Evolutionary conservation across 2,113 vertebrate species (phyloP).

Genomic region (Petrocephalus microphthalmus): DNA sequence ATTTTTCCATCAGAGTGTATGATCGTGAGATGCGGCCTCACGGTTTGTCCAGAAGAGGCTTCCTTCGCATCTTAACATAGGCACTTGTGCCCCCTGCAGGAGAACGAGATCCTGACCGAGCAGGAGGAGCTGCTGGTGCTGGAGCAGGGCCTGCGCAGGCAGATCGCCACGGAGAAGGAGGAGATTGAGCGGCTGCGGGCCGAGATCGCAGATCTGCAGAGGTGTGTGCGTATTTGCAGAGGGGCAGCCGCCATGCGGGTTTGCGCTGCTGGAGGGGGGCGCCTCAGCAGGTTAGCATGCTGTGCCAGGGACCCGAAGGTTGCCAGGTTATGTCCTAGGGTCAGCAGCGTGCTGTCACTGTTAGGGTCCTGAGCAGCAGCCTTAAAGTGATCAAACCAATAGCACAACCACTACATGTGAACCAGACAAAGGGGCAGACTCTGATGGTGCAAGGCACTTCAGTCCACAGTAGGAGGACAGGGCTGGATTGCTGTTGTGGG

Average conservation of each 20-base stretch:
- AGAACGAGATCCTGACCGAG: constrained; percentile 94
- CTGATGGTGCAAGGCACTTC: not conserved
- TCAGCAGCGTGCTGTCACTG: not conserved
- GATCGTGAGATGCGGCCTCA: not conserved
- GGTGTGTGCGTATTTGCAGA: constrained; percentile 55
- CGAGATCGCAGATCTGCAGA: constrained; percentile 95
- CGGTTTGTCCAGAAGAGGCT: not conserved
- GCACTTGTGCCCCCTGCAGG: constrained; percentile 55
- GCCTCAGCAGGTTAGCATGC: not conserved
- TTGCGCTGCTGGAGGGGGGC: not conserved
- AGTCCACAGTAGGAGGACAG: not conserved
- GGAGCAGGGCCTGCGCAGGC: constrained; percentile 88
- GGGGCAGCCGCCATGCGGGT: not conserved
- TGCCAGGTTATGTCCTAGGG: not conserved
- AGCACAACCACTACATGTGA: not conserved
- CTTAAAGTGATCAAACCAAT: not conserved
- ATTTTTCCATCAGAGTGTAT: not conserved
- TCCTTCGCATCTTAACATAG: not conserved
- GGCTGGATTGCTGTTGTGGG: not conserved
- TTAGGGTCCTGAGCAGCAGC: not conserved
- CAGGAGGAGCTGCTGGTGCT: constrained; percentile 93
- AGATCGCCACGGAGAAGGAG: constrained; percentile 92
- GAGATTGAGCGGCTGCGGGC: constrained; percentile 90
- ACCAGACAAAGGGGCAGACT: not conserved
- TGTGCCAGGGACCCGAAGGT: not conserved